phyloP scores from a whole-genome alignment of 1,140 invertebrate species.

The Melitaea cinxia region DNA sequence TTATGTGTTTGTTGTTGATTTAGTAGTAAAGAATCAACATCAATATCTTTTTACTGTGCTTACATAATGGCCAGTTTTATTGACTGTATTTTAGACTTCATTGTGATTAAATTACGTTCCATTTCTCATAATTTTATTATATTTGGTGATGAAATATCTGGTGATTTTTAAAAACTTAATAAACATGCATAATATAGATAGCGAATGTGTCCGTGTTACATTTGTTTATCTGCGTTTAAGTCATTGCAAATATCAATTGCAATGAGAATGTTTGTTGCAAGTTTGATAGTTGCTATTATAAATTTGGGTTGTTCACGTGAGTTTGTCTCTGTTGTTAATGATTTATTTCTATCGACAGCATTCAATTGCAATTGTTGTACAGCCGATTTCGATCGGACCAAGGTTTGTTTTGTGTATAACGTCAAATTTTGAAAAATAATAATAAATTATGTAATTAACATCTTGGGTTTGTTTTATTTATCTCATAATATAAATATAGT shows the following conservation, averaged over 20 bases:
- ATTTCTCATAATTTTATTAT: no score
- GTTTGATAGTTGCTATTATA: no score
- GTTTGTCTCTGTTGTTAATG: neutral
- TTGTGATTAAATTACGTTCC: no score
- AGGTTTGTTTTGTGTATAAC: slow-evolving; percentile 67
- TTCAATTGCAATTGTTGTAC: slow-evolving; percentile 56
- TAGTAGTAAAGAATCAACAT: slow-evolving; percentile 16
- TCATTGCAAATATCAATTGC: no score
- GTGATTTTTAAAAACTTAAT: neutral
- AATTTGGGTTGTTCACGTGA: no score
- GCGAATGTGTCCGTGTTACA: neutral
- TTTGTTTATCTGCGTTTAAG: no score
- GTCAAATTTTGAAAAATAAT: slow-evolving; percentile 72
- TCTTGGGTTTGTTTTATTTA: slow-evolving; percentile 52
- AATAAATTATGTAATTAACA: slow-evolving; percentile 76
- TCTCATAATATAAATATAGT: neutral
- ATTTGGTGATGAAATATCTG: slow-evolving; percentile 1
- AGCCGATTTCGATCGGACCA: slow-evolving; percentile 61
- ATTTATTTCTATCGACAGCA: slow-evolving; percentile 42
- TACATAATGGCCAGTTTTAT: neutral
- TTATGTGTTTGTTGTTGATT: slow-evolving; percentile 7
- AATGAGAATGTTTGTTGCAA: no score
- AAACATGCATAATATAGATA: neutral
- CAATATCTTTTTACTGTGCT: neutral
- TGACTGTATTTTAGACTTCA: neutral